Evolutionary conservation across 2,113 vertebrate genomes (phyloP), one percentile per base, ranked within the genome.

Genomic region (Addax nasomaculatus): DNA sequence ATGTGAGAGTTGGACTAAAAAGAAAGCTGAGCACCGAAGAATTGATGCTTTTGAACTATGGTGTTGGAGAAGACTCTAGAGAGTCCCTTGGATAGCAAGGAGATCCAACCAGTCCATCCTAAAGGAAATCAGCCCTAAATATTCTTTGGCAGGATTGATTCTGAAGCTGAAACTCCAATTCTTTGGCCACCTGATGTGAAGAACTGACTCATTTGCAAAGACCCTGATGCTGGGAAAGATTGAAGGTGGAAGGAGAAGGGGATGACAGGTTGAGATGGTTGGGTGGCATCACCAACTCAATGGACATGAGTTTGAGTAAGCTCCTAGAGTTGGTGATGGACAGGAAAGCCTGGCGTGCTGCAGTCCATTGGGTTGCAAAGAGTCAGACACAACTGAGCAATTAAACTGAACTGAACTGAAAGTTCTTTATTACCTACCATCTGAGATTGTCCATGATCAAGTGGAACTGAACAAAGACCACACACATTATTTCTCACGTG

Each of bases 351-450:
- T 73, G 36, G 16, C 0, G 1, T 70, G n/a, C 36, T 73, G 5
- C 9, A 39, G 36, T 73, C 21, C 21, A 73, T 23, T 19, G 36
- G 67, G 19, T 6, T 73, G 21, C 36, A 39, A 39, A 39, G 19
- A 39, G 21, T 73, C 4, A 0, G 67, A 23, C 10, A 39, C 5
- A 6, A 39, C 19, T 73, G 36, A 39, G 21, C 0, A 0, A 73
- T 21, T 70, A 39, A 39, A 70, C 67, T 73, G 67, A 70, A 36
- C 67, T 70, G 67, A 70, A 73, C 19, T 76, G 70, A 36, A 97
- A 88, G 36, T 57, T 92, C 57, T 93, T 23, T 16, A n/a, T 60
- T 85, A 60, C 51, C 29, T 85, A n/a, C 30, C 67, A 43, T 53
- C 87, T 84, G 39, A 78, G 25, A 49, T 85, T 57, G 64, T 53